Evolutionary conservation across 2,888 invertebrate species (phyloP).

Genomic region (Hetaerina titia): DNA sequence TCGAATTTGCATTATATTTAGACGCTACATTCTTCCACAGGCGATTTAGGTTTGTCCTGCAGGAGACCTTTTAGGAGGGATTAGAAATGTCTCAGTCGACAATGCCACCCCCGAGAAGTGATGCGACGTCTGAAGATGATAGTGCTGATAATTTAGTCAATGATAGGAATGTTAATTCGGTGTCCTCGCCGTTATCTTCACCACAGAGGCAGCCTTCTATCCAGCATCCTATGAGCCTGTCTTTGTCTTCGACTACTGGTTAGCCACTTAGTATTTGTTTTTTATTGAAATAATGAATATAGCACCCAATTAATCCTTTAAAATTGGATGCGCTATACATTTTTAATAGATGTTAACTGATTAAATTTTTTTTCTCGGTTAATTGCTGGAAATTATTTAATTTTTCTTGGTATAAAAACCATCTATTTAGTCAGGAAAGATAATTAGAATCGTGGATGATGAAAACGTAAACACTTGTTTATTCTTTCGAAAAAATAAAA

Average conservation of each 20-base stretch:
- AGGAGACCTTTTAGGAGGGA: background rate
- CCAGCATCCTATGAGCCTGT: constrained; percentile 66
- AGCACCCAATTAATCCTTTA: no score
- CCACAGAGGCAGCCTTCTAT: constrained; percentile 57
- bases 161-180: constrained; percentile 47
- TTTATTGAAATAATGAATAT: background rate
- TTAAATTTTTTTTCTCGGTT: no score
- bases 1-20: background rate
- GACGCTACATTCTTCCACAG: background rate
- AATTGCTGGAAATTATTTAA: no score
- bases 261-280: background rate
- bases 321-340: no score
- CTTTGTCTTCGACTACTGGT: constrained; percentile 32
- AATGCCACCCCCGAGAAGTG: constrained; percentile 56
- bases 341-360: no score
- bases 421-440: no score
- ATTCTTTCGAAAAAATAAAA: no score
- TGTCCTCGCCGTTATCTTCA: constrained; percentile 52
- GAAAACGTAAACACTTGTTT: no score
- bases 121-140: constrained; percentile 53
- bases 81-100: constrained; percentile 57
- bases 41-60: constrained; percentile 23
- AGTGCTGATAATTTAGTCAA: constrained; percentile 50
- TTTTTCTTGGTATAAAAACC: no score
- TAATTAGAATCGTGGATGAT: no score